A percentile compares a stretch with the other conserved stretches of the same genome.
Conservation (phyloP, 2,797 vertebrate genomes). For the Falco cherrug region DNA sequence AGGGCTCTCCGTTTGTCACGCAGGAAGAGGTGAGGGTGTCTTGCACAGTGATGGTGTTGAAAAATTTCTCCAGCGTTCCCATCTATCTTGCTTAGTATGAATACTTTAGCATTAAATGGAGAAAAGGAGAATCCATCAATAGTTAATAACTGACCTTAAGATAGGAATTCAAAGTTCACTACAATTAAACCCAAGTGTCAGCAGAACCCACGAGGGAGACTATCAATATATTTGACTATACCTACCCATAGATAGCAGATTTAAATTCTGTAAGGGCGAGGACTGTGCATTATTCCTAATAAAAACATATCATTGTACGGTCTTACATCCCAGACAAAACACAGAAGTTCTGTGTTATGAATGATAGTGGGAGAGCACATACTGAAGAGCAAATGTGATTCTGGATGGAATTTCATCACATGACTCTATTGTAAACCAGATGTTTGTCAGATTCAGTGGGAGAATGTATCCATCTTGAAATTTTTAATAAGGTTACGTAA, state of each 20-base stretch:
- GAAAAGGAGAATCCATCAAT: conserved; percentile 83
- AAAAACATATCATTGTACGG: conserved; percentile 64
- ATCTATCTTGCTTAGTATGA: conserved; percentile 81
- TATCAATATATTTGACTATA: conserved; percentile 79
- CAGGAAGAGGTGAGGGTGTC: conserved; percentile 64
- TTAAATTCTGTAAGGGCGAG: conserved; percentile 68
- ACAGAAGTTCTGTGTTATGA: conserved; percentile 64
- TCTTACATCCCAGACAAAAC: conserved; percentile 52
- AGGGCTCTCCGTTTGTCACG: conserved; percentile 58
- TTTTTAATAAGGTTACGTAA: conserved; percentile 73
- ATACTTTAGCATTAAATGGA: conserved; percentile 82
- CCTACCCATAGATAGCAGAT: conserved; percentile 61
- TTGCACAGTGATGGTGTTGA: conserved; percentile 67
- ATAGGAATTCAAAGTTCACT: conserved; percentile 82
- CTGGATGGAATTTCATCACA: conserved; percentile 66
- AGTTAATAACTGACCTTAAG: conserved; percentile 85
- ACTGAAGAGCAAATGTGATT: conserved; percentile 62
- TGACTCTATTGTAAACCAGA: conserved; percentile 68
- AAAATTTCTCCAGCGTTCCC: conserved; percentile 69
- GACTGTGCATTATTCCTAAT: conserved; percentile 65
- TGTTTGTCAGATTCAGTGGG: conserved; percentile 63
- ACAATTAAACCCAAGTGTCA: conserved; percentile 81
- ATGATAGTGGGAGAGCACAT: conserved; percentile 44
- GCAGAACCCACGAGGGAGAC: conserved; percentile 74
- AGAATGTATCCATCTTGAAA: conserved; percentile 70